phyloP scores from a whole-genome alignment of 2,113 vertebrate genomes.

The Rousettus leschenaultii region DNA sequence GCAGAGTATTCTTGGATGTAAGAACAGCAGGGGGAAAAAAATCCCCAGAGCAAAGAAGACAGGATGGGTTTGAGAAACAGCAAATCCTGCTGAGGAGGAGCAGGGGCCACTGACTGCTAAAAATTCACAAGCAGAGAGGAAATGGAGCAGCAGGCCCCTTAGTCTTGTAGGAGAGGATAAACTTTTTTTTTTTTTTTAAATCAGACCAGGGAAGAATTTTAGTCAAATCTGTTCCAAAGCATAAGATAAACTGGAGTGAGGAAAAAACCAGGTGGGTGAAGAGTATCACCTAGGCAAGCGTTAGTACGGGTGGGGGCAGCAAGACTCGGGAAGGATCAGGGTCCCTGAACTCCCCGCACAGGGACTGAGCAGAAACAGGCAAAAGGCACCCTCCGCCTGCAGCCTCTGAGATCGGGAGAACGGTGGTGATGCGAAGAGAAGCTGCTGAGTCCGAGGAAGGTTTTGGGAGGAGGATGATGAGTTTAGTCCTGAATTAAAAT shows the following conservation, averaged over 20 bases:
- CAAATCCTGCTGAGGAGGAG: background rate
- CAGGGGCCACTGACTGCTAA: background rate
- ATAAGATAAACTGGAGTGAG: background rate
- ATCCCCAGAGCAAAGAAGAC: background rate
- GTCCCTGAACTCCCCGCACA: rapidly evolving
- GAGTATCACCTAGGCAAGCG: background rate
- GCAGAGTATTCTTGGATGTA: background rate
- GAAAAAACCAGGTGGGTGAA: background rate
- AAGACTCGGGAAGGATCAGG: rapidly evolving
- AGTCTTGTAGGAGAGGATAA: background rate
- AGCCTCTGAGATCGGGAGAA: background rate
- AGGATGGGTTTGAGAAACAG: background rate
- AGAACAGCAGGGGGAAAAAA: background rate
- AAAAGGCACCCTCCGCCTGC: rapidly evolving
- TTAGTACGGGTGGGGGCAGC: background rate
- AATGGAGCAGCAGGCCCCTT: background rate
- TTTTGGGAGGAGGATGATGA: background rate
- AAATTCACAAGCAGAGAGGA: background rate
- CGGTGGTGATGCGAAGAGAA: rapidly evolving
- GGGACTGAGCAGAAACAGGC: background rate
- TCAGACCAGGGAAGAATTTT: background rate
- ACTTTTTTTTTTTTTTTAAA: background rate
- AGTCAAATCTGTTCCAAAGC: background rate
- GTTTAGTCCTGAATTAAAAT: background rate
- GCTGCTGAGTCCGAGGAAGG: background rate